phyloP scores from a whole-genome alignment of 2,888 invertebrate genomes.

The Emmelina monodactyla region DNA sequence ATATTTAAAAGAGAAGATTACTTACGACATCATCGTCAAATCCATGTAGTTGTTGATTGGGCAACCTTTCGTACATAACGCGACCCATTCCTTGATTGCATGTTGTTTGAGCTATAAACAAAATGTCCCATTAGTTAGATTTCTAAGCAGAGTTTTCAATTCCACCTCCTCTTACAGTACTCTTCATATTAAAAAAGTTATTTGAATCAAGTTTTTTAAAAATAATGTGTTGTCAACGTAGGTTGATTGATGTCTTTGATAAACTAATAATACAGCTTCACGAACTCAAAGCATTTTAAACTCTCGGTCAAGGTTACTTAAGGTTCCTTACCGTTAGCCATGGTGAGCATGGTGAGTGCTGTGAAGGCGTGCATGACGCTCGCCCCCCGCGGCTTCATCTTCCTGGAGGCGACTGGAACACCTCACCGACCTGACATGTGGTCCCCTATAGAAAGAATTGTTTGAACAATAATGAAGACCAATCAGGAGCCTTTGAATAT shows the following conservation, averaged over 20 bases:
- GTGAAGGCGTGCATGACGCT: conserved; percentile 86
- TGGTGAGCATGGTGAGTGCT: conserved; percentile 82
- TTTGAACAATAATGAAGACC: neutral
- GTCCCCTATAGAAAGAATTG: conserved; percentile 22
- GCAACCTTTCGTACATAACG: conserved; percentile 87
- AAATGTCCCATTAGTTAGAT: neutral
- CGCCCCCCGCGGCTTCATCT: conserved; percentile 63
- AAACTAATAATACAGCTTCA: no score
- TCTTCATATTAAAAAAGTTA: neutral
- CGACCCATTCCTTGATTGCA: conserved; percentile 90
- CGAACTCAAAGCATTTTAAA: no score
- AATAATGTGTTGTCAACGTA: no score
- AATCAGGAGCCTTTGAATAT: conserved; percentile 1
- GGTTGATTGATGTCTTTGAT: no score
- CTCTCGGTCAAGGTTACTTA: no score
- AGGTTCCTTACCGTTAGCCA: conserved; percentile 86
- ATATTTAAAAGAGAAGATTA: conserved; percentile 13
- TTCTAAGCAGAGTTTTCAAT: neutral
- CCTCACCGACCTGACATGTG: conserved; percentile 54
- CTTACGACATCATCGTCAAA: conserved; percentile 88
- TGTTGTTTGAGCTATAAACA: conserved; percentile 79
- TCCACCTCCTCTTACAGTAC: neutral
- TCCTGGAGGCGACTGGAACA: conserved; percentile 29
- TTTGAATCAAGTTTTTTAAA: no score
- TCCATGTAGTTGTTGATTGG: conserved; percentile 88